Evolutionary conservation across 2,888 invertebrate species (phyloP).

Genomic region (Andrena haemorrhoa): DNA sequence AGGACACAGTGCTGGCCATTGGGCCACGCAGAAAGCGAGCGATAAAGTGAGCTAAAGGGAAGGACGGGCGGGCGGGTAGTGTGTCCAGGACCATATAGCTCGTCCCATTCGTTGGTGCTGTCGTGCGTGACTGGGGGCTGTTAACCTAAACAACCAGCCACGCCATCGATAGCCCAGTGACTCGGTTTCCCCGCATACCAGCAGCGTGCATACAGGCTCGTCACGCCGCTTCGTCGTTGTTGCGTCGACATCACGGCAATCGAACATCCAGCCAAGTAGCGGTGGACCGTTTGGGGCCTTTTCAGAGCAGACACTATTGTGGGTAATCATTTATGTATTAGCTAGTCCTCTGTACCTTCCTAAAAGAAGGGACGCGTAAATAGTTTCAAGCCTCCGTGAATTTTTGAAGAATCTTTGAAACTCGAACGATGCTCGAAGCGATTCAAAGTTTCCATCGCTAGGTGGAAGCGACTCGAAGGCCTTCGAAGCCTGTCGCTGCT

Average conservation of each 20-base stretch:
- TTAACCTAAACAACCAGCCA: constrained; percentile 76
- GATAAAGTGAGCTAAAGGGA: constrained; percentile 46
- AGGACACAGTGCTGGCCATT: constrained; percentile 16
- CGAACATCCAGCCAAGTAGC: neutral
- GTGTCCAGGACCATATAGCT: constrained; percentile 39
- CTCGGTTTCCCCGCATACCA: constrained; percentile 65
- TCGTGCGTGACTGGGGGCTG: constrained; percentile 78
- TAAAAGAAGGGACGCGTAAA: no score
- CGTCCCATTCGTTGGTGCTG: constrained; percentile 32
- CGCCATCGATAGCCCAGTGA: constrained; percentile 71
- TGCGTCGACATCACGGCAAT: constrained; percentile 9
- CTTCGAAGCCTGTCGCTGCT: neutral
- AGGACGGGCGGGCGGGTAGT: constrained; percentile 42
- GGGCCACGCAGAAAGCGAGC: constrained; percentile 41
- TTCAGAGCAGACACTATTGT: no score
- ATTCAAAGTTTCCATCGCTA: no score
- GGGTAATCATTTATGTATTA: no score
- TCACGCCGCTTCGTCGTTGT: constrained; percentile 10
- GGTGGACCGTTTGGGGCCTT: no score
- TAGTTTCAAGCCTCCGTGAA: no score
- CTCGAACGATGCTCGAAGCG: no score
- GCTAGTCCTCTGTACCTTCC: no score
- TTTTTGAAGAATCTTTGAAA: no score
- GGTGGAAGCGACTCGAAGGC: no score
- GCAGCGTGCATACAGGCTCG: constrained; percentile 15